Evolutionary conservation across 2,797 vertebrate genomes (phyloP).

Genomic region (Holocentrus rufus): DNA sequence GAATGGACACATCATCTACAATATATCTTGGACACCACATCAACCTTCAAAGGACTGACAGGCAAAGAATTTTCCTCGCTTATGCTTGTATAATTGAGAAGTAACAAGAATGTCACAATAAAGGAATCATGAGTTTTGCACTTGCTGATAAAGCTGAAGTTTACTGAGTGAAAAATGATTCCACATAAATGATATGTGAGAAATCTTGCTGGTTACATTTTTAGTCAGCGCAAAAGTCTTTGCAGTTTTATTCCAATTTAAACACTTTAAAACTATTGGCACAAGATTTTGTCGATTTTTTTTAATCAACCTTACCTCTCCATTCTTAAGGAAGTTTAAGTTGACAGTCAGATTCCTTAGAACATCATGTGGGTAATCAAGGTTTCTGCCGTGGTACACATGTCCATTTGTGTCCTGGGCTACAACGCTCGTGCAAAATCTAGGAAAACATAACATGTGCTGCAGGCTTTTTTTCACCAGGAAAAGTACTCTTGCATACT

Average conservation of each 20-base stretch:
- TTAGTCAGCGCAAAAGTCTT: neutral
- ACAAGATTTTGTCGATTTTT: too few relatives aligned
- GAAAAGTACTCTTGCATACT: neutral
- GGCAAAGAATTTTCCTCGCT: too few relatives aligned
- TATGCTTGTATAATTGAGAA: too few relatives aligned
- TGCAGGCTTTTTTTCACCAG: neutral
- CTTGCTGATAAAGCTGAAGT: neutral
- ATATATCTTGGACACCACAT: neutral
- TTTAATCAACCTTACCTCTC: slow-evolving; percentile 78
- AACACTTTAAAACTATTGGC: neutral
- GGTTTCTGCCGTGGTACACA: slow-evolving; percentile 92
- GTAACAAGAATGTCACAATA: too few relatives aligned
- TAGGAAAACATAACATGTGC: slow-evolving; percentile 59
- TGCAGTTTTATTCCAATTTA: neutral
- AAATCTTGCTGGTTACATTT: neutral
- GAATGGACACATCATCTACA: neutral
- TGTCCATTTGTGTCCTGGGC: slow-evolving; percentile 88
- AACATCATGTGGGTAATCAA: slow-evolving; percentile 87
- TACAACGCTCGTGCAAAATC: slow-evolving; percentile 94
- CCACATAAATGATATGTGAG: neutral
- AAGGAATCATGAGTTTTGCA: neutral
- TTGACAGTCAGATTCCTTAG: slow-evolving; percentile 88
- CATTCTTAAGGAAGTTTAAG: slow-evolving; percentile 84
- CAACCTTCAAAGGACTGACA: neutral
- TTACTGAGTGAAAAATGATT: neutral